These are phyloP conservation scores for Planococcus citri DNA, from an alignment of 1,140 invertebrate genomes.

Conservation along the genomic window DNA sequence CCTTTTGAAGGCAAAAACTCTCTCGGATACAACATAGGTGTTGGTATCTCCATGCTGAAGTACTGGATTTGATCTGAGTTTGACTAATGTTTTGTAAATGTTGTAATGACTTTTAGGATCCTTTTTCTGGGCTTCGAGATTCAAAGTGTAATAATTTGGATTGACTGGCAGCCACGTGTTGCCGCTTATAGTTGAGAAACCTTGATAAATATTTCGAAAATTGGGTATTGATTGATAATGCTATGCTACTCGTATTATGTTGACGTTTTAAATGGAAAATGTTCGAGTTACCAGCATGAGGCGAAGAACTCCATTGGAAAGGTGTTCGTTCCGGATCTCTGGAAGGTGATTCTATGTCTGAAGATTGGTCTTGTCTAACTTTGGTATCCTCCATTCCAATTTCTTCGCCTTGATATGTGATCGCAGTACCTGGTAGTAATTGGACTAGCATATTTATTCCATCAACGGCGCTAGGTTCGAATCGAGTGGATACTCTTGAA, in stretches of 20 bases:
- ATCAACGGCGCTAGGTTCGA: slow-evolving; percentile 49
- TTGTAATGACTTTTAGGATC: slow-evolving; percentile 21
- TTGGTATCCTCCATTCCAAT: slow-evolving; percentile 56
- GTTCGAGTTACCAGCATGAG: slow-evolving; percentile 47
- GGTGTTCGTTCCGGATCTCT: slow-evolving; percentile 55
- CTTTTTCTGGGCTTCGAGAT: slow-evolving; percentile 34
- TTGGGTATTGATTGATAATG: no score
- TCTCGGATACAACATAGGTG: background rate
- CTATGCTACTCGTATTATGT: no score
- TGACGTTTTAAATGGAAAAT: no score
- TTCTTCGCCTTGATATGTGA: slow-evolving; percentile 68
- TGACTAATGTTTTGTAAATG: slow-evolving; percentile 7
- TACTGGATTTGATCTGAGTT: background rate
- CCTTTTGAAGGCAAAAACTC: slow-evolving; percentile 21
- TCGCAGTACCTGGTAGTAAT: slow-evolving; percentile 56
- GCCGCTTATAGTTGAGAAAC: slow-evolving; percentile 43
- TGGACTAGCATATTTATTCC: slow-evolving; percentile 59
- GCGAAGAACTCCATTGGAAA: slow-evolving; percentile 54
- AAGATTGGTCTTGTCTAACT: slow-evolving; percentile 40
- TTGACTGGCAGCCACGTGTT: slow-evolving; percentile 54
- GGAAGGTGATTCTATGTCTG: slow-evolving; percentile 36
- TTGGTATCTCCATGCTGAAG: slow-evolving; percentile 8
- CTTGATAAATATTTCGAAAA: no score
- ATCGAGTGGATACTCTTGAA: slow-evolving; percentile 49
- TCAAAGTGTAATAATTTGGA: slow-evolving; percentile 37